A percentile compares a stretch with the other conserved stretches of the same genome.
Evolutionary conservation across 2,888 invertebrate species (phyloP).

Genomic region (Sesamia inferens): DNA sequence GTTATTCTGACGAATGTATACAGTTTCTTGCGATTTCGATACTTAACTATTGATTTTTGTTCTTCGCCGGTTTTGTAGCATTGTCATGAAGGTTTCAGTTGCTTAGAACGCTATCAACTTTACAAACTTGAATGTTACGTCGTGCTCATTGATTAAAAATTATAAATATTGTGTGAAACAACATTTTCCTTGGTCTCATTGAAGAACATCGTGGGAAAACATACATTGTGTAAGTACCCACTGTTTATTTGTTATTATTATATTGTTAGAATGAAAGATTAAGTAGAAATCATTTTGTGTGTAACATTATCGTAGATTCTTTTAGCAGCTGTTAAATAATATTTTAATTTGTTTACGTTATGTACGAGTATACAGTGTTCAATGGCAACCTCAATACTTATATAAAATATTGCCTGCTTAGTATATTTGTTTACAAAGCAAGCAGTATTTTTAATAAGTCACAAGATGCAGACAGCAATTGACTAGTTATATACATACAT

Average conservation of each 20-base stretch:
- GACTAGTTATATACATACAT: not conserved
- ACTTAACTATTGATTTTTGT: conserved; percentile 87
- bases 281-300: conserved; percentile 3
- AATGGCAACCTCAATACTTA: conserved; percentile 11
- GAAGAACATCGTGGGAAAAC: conserved; percentile 82
- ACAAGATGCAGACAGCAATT: conserved; percentile 8
- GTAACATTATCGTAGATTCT: not conserved
- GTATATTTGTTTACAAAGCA: not conserved
- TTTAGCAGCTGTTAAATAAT: conserved; percentile 11
- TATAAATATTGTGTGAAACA: conserved; percentile 69
- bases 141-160: conserved; percentile 59
- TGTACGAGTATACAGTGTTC: not conserved
- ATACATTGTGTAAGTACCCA: conserved; percentile 75
- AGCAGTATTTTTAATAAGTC: no score
- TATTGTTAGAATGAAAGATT: conserved; percentile 14
- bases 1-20: conserved; percentile 74
- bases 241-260: conserved; percentile 55
- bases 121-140: conserved; percentile 53
- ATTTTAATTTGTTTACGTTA: conserved; percentile 17
- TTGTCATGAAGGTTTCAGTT: conserved; percentile 83
- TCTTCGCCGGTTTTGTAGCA: conserved; percentile 85
- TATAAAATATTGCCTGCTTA: conserved; percentile 12
- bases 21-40: conserved; percentile 79
- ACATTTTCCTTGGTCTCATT: conserved; percentile 70
- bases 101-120: conserved; percentile 67